phyloP scores from a whole-genome alignment of 2,113 vertebrate genomes.

The Chaenocephalus aceratus region DNA sequence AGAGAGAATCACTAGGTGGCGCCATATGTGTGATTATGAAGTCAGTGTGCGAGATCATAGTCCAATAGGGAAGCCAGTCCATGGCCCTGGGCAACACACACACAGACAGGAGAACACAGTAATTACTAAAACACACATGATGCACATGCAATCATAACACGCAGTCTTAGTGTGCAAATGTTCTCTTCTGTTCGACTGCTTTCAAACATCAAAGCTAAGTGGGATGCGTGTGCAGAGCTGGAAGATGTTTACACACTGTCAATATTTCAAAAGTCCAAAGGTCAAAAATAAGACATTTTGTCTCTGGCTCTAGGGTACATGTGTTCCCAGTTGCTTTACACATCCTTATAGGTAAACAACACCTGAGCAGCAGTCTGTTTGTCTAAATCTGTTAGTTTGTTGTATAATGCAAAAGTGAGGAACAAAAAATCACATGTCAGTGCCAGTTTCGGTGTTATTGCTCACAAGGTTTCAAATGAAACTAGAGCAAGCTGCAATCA shows the following conservation, averaged over 20 bases:
- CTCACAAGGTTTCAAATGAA: slow-evolving; percentile 38
- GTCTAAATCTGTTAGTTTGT: slow-evolving; percentile 5
- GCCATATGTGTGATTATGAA: slow-evolving; percentile 31
- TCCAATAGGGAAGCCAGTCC: slow-evolving; percentile 4
- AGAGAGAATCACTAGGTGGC: slow-evolving; percentile 50
- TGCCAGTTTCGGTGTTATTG: not conserved
- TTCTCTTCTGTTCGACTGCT: slow-evolving; percentile 2
- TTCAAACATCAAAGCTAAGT: slow-evolving; percentile 22
- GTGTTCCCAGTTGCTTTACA: not conserved
- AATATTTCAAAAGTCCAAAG: slow-evolving; percentile 53
- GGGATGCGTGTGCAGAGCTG: not conserved
- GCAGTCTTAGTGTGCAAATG: not conserved
- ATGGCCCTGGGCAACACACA: not conserved
- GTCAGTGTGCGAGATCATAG: not conserved
- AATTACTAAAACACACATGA: not conserved
- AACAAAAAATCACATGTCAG: not conserved
- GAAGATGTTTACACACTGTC: slow-evolving; percentile 49
- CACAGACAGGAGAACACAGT: not conserved
- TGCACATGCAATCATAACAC: not conserved
- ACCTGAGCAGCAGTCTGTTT: slow-evolving; percentile 25
- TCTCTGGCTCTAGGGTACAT: slow-evolving; percentile 8
- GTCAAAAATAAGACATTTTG: slow-evolving; percentile 33
- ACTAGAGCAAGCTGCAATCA: slow-evolving; percentile 4
- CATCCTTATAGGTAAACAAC: not conserved
- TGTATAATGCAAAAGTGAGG: not conserved